A percentile compares a stretch with the other conserved stretches of the same genome.
phyloP scores from a whole-genome alignment of 1,140 invertebrate species.

The Drosophila bocki region DNA sequence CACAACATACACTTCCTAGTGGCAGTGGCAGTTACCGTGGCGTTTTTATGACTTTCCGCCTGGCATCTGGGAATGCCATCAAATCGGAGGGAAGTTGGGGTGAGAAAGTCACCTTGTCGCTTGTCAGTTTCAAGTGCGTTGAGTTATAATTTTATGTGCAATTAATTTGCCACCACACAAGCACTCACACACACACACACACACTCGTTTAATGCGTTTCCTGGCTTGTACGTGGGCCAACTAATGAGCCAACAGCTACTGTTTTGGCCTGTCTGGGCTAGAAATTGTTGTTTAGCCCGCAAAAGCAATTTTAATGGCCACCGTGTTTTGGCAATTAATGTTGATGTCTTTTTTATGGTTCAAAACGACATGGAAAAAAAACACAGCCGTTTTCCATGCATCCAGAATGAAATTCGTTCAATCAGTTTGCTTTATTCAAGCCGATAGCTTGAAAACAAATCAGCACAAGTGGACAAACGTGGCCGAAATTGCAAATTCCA shows the following conservation, averaged over 20 bases:
- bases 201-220: slow-evolving; percentile 57
- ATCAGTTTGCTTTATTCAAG: slow-evolving; percentile 34
- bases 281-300: slow-evolving; percentile 38
- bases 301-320: slow-evolving; percentile 58
- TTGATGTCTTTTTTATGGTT: slow-evolving; percentile 76
- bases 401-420: slow-evolving; percentile 25
- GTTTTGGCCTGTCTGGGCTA: slow-evolving; percentile 2
- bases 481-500: slow-evolving; percentile 47
- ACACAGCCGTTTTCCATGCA: slow-evolving; percentile 13
- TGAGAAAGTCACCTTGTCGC: slow-evolving; percentile 33
- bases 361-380: background rate
- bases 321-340: slow-evolving; percentile 62
- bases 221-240: slow-evolving; percentile 17
- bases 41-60: slow-evolving; percentile 61
- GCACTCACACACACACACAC: slow-evolving; percentile 15
- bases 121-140: slow-evolving; percentile 71
- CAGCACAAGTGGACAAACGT: slow-evolving; percentile 54
- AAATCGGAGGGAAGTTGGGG: slow-evolving; percentile 18
- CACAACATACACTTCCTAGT: slow-evolving; percentile 7
- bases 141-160: slow-evolving; percentile 81
- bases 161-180: slow-evolving; percentile 73
- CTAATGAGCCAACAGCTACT: slow-evolving; percentile 63
- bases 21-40: slow-evolving; percentile 29
- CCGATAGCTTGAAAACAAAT: slow-evolving; percentile 35
- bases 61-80: slow-evolving; percentile 62